Conservation (phyloP, 92 coral and sea anemone genomes). For the Chrysogorgia sp. region DNA sequence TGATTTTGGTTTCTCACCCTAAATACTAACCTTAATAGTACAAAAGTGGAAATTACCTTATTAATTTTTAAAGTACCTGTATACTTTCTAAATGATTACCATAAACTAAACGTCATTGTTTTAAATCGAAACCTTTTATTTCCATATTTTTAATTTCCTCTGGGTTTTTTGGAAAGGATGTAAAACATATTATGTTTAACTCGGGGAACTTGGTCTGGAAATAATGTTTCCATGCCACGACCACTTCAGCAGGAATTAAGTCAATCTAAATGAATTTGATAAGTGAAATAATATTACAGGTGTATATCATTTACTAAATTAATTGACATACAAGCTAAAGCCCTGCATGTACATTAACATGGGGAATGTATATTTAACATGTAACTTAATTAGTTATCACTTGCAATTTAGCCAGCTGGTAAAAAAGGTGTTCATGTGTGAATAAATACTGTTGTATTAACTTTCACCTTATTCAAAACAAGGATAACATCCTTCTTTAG, state of each 20-base stretch:
- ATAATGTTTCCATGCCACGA: conserved; percentile 90
- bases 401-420: no score
- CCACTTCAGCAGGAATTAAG: conserved; percentile 84
- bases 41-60: no score
- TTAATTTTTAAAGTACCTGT: no score
- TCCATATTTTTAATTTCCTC: conserved; percentile 74
- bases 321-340: not conserved
- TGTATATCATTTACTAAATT: not conserved
- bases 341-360: not conserved
- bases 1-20: no score
- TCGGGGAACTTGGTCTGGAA: conserved; percentile 73
- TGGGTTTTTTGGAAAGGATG: conserved; percentile 92
- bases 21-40: no score
- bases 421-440: no score
- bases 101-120: not conserved
- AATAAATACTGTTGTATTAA: no score
- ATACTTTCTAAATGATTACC: no score
- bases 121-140: conserved; percentile 64
- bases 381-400: no score
- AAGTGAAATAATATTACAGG: no score
- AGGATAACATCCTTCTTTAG: conserved; percentile 77
- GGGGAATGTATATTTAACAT: no score
- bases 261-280: conserved; percentile 71
- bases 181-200: conserved; percentile 79
- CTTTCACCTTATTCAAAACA: conserved; percentile 82